A percentile compares a stretch with the other conserved stretches of the same genome.
These are phyloP conservation scores for Hydrotaea diabolus DNA, from an alignment of 2,888 invertebrate species.

Conservation along the genomic window DNA sequence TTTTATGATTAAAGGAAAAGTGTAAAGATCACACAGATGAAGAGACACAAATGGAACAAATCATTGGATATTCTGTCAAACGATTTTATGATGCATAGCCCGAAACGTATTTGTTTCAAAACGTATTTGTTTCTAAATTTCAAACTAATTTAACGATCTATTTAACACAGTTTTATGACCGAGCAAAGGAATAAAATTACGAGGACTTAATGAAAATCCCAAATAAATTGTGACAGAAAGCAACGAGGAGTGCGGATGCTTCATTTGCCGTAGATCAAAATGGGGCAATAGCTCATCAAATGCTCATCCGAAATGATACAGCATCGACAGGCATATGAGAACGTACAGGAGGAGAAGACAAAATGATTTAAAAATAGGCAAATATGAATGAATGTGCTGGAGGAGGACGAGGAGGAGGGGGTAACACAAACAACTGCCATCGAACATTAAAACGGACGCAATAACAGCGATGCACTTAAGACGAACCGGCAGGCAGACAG, in stretches of 20 bases:
- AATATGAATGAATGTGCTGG: slow-evolving; percentile 56
- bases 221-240: background rate
- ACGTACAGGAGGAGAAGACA: background rate
- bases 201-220: slow-evolving; percentile 55
- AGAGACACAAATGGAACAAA: slow-evolving; percentile 18
- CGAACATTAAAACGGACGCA: slow-evolving; percentile 36
- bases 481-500: slow-evolving; percentile 29
- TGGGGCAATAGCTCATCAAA: slow-evolving; percentile 30
- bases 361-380: slow-evolving; percentile 53
- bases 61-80: slow-evolving; percentile 7
- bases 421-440: slow-evolving; percentile 34
- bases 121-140: slow-evolving; percentile 59
- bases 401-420: background rate
- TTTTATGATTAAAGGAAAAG: slow-evolving; percentile 21
- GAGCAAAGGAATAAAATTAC: slow-evolving; percentile 59
- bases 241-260: background rate
- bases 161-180: slow-evolving; percentile 60
- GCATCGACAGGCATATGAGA: background rate
- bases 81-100: slow-evolving; percentile 14
- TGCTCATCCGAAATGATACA: background rate
- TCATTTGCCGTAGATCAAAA: slow-evolving; percentile 12
- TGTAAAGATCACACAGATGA: slow-evolving; percentile 26
- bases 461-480: slow-evolving; percentile 34
- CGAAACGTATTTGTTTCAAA: too few relatives aligned
- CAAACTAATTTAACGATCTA: slow-evolving; percentile 62